Conservation (phyloP, 2,797 vertebrate species). For the Schizopygopsis pylzovi region DNA sequence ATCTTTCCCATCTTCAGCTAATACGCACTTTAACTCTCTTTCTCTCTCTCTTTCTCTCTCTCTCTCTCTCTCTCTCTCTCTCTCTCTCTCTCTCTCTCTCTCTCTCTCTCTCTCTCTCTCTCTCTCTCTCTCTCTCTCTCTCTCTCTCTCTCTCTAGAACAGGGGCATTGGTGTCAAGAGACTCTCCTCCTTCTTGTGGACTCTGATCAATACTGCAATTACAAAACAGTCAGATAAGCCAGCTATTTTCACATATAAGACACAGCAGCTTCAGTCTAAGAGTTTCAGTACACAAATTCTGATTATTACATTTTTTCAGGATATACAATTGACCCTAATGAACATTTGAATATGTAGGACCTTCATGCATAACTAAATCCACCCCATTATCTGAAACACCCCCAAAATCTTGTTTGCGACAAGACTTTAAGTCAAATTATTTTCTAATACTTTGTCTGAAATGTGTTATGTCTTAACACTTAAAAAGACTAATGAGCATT, state of each 20-base stretch:
- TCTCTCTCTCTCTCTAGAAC: conserved; percentile 10
- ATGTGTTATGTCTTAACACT: conserved; percentile 32
- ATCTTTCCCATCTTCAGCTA: not conserved
- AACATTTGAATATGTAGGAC: not conserved
- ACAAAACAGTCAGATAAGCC: conserved; percentile 44
- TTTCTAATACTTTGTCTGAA: not conserved
- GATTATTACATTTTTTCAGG: not conserved
- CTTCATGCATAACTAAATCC: not conserved
- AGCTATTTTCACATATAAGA: conserved; percentile 50
- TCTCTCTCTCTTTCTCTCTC: too few species aligned
- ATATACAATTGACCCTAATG: not conserved
- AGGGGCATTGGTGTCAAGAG: conserved; percentile 56
- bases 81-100: too few species aligned
- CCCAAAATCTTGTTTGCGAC: not conserved
- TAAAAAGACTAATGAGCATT: conserved; percentile 54
- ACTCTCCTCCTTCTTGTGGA: conserved; percentile 39
- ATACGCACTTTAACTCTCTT: not conserved
- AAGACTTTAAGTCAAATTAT: conserved; percentile 1
- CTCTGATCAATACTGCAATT: conserved; percentile 66
- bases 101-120: too few species aligned
- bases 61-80: too few species aligned
- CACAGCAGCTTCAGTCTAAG: conserved; percentile 48
- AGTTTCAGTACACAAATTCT: not conserved
- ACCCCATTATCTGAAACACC: not conserved
- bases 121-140: not conserved